Percentiles rank a stretch among this genome's conserved stretches.
Evolutionary conservation across 2,113 vertebrate genomes (phyloP).

Genomic region (Seriola dumerili): DNA sequence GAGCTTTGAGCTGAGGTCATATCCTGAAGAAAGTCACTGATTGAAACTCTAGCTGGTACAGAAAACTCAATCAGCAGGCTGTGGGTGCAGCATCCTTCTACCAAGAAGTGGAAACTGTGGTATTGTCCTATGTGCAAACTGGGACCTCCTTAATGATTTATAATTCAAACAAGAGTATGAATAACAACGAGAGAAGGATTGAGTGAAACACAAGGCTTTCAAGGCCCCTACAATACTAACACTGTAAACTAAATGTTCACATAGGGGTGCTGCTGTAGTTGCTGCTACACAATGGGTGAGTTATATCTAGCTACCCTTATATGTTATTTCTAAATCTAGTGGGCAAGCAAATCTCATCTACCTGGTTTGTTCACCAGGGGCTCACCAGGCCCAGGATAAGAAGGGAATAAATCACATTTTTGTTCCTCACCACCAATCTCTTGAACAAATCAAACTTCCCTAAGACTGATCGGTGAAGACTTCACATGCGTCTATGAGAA

Average conservation of each 20-base stretch:
- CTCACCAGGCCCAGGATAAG: neutral
- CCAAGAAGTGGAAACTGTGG: neutral
- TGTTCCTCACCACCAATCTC: conserved; percentile 14
- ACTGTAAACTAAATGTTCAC: conserved; percentile 48
- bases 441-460: neutral
- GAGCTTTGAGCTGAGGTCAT: conserved; percentile 19
- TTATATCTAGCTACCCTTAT: conserved; percentile 19
- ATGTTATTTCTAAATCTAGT: conserved; percentile 41
- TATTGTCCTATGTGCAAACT: conserved; percentile 16
- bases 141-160: conserved; percentile 19
- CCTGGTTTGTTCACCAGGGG: conserved; percentile 16
- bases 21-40: conserved; percentile 30
- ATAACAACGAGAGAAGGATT: conserved; percentile 13
- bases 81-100: neutral
- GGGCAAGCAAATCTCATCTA: conserved; percentile 44
- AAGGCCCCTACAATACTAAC: conserved; percentile 40
- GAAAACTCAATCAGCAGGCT: neutral
- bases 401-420: neutral
- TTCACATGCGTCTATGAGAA: conserved; percentile 12
- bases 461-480: neutral
- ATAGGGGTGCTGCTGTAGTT: conserved; percentile 49
- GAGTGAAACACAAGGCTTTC: conserved; percentile 37
- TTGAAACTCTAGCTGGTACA: conserved; percentile 30
- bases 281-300: conserved; percentile 50
- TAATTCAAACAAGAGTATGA: neutral